Percentiles rank a stretch among this genome's conserved stretches.
Conservation (phyloP, 2,113 vertebrate genomes). For the Salvelinus alpinus region DNA sequence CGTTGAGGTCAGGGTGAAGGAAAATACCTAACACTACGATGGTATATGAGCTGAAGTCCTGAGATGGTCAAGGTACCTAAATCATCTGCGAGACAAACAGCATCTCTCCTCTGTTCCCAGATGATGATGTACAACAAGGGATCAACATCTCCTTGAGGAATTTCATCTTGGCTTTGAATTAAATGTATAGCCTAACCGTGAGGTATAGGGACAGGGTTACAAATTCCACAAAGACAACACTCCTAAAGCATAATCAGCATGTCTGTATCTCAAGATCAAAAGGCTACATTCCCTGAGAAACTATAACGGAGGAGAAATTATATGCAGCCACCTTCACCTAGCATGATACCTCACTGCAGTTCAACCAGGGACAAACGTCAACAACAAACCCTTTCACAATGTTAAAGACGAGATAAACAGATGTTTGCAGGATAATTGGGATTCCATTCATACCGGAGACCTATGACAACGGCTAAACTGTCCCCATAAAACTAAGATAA, state of each 20-base stretch:
- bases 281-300: background rate
- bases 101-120: background rate
- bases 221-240: too few relatives aligned
- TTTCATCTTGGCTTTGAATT: background rate
- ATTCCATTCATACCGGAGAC: background rate
- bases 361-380: constrained; percentile 1
- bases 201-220: too few relatives aligned
- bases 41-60: background rate
- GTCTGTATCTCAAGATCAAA: background rate
- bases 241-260: background rate
- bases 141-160: background rate
- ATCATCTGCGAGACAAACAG: background rate
- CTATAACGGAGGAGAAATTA: background rate
- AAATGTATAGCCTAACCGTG: too few relatives aligned
- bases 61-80: background rate
- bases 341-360: background rate
- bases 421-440: background rate
- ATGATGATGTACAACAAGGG: background rate
- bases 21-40: background rate
- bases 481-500: background rate
- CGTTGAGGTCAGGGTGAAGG: background rate
- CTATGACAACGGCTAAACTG: background rate
- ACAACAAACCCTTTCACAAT: background rate
- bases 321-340: background rate
- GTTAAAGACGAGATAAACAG: background rate